Base-by-base conservation (phyloP, 2,888 invertebrate species). In the Chalcis sispes region DNA sequence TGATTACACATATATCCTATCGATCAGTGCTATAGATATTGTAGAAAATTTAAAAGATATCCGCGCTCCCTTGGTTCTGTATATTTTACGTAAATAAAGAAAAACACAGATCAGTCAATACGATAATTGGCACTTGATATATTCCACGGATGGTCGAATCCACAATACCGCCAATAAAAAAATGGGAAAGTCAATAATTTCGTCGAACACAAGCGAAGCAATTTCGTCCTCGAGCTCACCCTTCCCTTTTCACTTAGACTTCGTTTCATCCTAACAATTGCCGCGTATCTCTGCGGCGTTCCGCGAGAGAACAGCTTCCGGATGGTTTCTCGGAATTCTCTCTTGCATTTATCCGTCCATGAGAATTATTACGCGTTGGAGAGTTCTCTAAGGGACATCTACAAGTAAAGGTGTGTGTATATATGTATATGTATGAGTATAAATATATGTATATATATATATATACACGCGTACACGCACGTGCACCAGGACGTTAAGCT, bases 401-500 rank as follows among this genome's bases (percentile, higher is more conserved):
- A n/a, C n/a, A n/a, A n/a, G n/a, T n/a, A n/a, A n/a, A n/a, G n/a
- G n/a, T n/a, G n/a, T n/a, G n/a, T n/a, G n/a, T n/a, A n/a, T n/a
- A n/a, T n/a, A n/a, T n/a, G n/a, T n/a, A n/a, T n/a, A n/a, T n/a
- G n/a, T n/a, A n/a, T n/a, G n/a, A n/a, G n/a, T n/a, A n/a, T n/a
- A n/a, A n/a, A n/a, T n/a, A n/a, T n/a, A n/a, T n/a, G n/a, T n/a
- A n/a, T n/a, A n/a, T n/a, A n/a, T n/a, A n/a, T n/a, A n/a, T n/a
- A 36, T 42, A 15, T 23, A 32, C 50, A 58, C 50, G 59, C 75
- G 67, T 74, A 59, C 71, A 75, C 64, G 58, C 65, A 75, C 76
- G 75, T 69, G 76, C 80, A 77, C 79, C 75, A 80, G 73, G 48
- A 77, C 77, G 79, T 79, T 81, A 81, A 82, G 80, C 84, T 84